Evolutionary conservation across 2,113 vertebrate species (phyloP).

Genomic region (Psettodes erumei): DNA sequence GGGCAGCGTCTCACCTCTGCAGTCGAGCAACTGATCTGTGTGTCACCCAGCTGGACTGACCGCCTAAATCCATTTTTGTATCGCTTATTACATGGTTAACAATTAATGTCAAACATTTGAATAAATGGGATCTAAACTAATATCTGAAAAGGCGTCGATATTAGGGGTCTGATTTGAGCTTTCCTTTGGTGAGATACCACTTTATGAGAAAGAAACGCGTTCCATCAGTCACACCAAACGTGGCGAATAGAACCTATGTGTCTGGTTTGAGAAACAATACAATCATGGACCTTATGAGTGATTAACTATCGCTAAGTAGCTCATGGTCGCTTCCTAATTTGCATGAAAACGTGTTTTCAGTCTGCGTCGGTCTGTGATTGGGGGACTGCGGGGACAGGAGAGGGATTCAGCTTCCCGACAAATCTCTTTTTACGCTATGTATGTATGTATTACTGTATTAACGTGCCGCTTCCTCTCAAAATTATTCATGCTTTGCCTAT

Average conservation of each 20-base stretch:
- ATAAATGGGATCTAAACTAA: constrained; percentile 59
- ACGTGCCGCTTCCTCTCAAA: background rate
- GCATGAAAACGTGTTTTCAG: too few species aligned
- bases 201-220: too few species aligned
- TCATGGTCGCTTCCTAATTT: too few species aligned
- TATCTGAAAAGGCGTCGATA: background rate
- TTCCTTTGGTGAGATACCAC: too few species aligned
- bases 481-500: background rate
- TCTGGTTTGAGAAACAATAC: too few species aligned
- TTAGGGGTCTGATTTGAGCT: too few species aligned
- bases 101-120: constrained; percentile 41
- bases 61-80: constrained; percentile 23
- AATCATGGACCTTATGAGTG: too few species aligned
- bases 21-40: background rate
- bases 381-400: background rate
- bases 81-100: constrained; percentile 9
- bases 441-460: background rate
- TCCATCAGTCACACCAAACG: too few species aligned
- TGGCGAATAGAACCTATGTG: too few species aligned
- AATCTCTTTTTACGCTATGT: background rate
- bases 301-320: too few species aligned
- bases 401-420: background rate
- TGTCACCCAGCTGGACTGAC: constrained; percentile 8
- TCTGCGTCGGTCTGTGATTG: too few species aligned
- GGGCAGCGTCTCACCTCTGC: background rate